Evolutionary conservation across 2,797 vertebrate genomes (phyloP).

Genomic region (Vultur gryphus): DNA sequence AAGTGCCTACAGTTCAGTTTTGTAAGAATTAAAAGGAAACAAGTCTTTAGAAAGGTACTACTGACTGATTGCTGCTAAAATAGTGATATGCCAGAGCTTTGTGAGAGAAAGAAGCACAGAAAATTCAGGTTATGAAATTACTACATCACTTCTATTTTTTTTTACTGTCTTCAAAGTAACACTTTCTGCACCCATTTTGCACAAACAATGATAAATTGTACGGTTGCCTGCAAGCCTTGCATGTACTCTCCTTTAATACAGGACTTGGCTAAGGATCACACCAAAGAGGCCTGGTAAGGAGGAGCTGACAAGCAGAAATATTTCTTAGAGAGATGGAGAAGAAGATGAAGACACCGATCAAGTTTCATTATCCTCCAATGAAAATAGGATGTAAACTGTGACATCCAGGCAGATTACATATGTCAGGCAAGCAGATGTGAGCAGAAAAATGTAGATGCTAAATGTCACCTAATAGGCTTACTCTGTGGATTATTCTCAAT

Average conservation of each 20-base stretch:
- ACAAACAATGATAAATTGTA: neutral
- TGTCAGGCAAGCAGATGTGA: constrained; percentile 54
- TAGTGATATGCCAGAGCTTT: constrained; percentile 13
- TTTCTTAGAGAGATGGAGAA: constrained; percentile 26
- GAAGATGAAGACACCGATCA: constrained; percentile 52
- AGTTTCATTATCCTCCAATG: constrained; percentile 16
- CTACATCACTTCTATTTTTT: neutral
- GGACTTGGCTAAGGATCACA: neutral
- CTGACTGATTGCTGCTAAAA: constrained; percentile 29
- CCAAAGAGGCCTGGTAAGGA: neutral
- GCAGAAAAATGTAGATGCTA: constrained; percentile 46
- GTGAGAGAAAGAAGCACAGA: constrained; percentile 28
- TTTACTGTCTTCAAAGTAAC: neutral
- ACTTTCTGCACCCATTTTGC: neutral
- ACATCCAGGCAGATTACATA: constrained; percentile 43
- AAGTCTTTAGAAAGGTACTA: constrained; percentile 30
- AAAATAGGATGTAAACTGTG: constrained; percentile 61
- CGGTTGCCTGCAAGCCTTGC: neutral
- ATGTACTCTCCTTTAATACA: neutral
- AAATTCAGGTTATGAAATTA: constrained; percentile 41
- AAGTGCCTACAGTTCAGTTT: constrained; percentile 60
- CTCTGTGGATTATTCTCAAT: constrained; percentile 28
- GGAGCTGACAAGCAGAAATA: neutral
- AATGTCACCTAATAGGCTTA: constrained; percentile 58
- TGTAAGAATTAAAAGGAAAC: constrained; percentile 53